Base-by-base conservation (phyloP, 1,140 invertebrate genomes). In the Bombus ignitus region DNA sequence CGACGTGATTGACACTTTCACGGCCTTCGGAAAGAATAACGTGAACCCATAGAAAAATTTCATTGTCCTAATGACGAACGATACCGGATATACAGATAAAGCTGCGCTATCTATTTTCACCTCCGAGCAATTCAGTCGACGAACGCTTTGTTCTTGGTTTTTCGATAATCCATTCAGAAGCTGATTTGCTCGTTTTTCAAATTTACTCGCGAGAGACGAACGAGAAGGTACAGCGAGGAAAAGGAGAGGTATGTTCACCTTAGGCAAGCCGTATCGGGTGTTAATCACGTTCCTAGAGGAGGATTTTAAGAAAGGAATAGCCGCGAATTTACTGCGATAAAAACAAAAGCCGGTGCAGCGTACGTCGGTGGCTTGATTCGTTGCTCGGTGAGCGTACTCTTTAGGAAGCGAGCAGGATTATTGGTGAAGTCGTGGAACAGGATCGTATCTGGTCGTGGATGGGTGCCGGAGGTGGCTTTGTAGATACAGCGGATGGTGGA, bases 361-460 rank as follows among this genome's bases (percentile, higher is more conserved):
- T 39, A 13, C 22, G 8, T 35, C 0, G 68, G 37, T 25, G 68
- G 2, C 12, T 35, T 0, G 37, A 18, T 71, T 25, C 25, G 25
- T 39, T 70, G 0, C 13, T 70, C 25, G 39, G 39, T 15, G 39
- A 42, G 25, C 70, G 39, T 72, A 72, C 70, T 72, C 70, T 72
- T 72, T 72, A 83, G 81, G 80, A 74, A 82, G 37, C 71, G 80
- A 37, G 57, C 42, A 76, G 81, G 59, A 83, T 77, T 77, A 83
- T 77, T 35, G 73, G n/a, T 6, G 35, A 42, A 68, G 37, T 70
- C 72, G 72, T 84, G 86, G 77, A 81, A 87, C 88, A 72, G 84
- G 81, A 89, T 89, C 74, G 79, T 85, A 83, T 86, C 87, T 86
- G 85, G 66, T 82, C 75, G 75, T 53, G 87, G 84, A 90, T 89